phyloP scores from a whole-genome alignment of 2,797 vertebrate genomes.

The Spinus olivaceus region DNA sequence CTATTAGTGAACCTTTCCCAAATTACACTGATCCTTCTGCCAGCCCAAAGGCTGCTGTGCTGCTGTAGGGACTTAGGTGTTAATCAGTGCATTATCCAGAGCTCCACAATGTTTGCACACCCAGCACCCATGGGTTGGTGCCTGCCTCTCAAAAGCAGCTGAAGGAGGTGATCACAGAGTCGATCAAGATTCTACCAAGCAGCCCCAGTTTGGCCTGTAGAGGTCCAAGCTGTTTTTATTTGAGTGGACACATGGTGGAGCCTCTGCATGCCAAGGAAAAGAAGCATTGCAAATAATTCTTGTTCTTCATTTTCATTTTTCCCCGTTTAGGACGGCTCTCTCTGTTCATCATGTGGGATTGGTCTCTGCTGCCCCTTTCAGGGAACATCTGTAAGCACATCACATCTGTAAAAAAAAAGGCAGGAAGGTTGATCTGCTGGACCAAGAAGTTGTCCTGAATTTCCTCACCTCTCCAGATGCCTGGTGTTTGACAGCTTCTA shows the following conservation, averaged over 20 bases:
- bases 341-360: not conserved
- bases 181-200: not conserved
- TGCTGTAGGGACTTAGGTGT: not conserved
- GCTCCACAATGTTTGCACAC: not conserved
- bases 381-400: conserved; percentile 24
- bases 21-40: not conserved
- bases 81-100: not conserved
- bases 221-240: not conserved
- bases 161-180: not conserved
- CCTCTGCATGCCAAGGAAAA: not conserved
- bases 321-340: not conserved
- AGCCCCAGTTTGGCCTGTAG: not conserved
- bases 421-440: not conserved
- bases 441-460: not conserved
- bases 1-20: not conserved
- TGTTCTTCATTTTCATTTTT: not conserved
- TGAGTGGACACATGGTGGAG: not conserved
- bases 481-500: not conserved
- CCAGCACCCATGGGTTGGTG: not conserved
- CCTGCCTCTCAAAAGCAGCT: not conserved
- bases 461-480: not conserved
- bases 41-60: not conserved
- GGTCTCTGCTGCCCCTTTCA: conserved; percentile 65
- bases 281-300: not conserved
- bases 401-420: not conserved